Evolutionary conservation across 2,888 invertebrate genomes (phyloP), one percentile per base, ranked within the genome.

Genomic region (Iphiclides podalirius): DNA sequence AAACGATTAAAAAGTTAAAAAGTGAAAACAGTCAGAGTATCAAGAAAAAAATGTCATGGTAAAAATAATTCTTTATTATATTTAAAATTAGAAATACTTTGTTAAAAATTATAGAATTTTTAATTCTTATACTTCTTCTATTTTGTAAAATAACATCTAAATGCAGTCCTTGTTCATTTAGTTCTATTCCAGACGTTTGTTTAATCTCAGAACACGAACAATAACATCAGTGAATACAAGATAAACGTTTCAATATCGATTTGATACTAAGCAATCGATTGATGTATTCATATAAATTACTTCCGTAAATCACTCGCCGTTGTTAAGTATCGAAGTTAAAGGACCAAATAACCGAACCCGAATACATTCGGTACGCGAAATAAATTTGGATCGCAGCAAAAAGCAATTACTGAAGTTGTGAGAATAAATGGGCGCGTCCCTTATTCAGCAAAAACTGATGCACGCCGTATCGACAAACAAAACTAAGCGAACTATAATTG

Each of bases 401-500:
- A 69, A 69, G 60, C 67, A 68, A 69, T 69, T 70, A 68, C 58
- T 52, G 52, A 50, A 56, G 61, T 64, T 65, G 51, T 39, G 56
- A 53, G 54, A 64, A 60, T 55, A 55, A 58, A 60, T 55, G 56
- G 57, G 53, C 52, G 44, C 44, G 52, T 55, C 61, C 63, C 63
- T 64, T 64, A 64, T 60, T 64, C 57, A 65, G 65, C 71, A 71
- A 72, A 75, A 74, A 73, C 66, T 61, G 62, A 65, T 66, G 63
- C 60, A 60, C 39, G 51, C 42, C 53, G 35, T 42, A 53, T 52
- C 34, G 53, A 26, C 47, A 57, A 63, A 57, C 57, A 58, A 57
- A 64, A 58, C 55, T 53, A 61, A 64, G 54, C 64, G 58, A 72
- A 73, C 71, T 71, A 66, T 73, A 72, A 76, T 74, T 71, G 67